A percentile compares a stretch with the other conserved stretches of the same genome.
These are phyloP conservation scores for Pogonophryne albipinna DNA, from an alignment of 2,797 vertebrate species.

Conservation along the genomic window DNA sequence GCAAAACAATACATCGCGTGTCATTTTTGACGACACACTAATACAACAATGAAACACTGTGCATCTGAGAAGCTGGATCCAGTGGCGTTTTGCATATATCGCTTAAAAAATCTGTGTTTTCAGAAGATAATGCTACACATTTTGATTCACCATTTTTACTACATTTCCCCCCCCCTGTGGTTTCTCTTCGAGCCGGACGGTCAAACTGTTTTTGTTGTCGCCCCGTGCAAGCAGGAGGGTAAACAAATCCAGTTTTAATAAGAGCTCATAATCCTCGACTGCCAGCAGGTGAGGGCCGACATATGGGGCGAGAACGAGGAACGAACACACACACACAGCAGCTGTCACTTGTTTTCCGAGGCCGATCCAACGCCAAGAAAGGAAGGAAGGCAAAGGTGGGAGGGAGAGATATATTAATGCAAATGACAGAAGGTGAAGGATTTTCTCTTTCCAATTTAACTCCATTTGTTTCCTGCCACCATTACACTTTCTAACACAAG, in stretches of 20 bases:
- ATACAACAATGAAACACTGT: too few relatives aligned
- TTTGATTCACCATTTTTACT: neutral
- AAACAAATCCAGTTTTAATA: slow-evolving; percentile 90
- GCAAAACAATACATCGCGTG: too few relatives aligned
- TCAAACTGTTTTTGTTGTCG: slow-evolving; percentile 71
- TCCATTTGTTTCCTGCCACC: slow-evolving; percentile 22
- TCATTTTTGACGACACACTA: too few relatives aligned
- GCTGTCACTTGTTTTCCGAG: slow-evolving; percentile 81
- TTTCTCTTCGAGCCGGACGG: slow-evolving; percentile 20
- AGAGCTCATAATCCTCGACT: slow-evolving; percentile 82
- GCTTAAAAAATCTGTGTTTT: neutral
- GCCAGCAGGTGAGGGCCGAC: slow-evolving; percentile 84
- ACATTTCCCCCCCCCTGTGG: neutral
- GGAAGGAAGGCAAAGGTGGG: slow-evolving; percentile 43
- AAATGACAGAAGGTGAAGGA: slow-evolving; percentile 60
- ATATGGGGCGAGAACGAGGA: slow-evolving; percentile 79
- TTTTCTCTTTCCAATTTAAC: slow-evolving; percentile 5
- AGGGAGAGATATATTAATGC: slow-evolving; percentile 47
- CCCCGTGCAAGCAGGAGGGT: slow-evolving; percentile 68
- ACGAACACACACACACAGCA: slow-evolving; percentile 61
- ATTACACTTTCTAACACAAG: slow-evolving; percentile 12
- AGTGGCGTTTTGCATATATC: neutral
- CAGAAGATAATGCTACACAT: neutral
- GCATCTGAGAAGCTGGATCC: neutral
- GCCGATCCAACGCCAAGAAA: slow-evolving; percentile 73